A percentile compares a stretch with the other conserved stretches of the same genome.
phyloP scores from a whole-genome alignment of 2,113 vertebrate genomes.

The Plectropomus leopardus region DNA sequence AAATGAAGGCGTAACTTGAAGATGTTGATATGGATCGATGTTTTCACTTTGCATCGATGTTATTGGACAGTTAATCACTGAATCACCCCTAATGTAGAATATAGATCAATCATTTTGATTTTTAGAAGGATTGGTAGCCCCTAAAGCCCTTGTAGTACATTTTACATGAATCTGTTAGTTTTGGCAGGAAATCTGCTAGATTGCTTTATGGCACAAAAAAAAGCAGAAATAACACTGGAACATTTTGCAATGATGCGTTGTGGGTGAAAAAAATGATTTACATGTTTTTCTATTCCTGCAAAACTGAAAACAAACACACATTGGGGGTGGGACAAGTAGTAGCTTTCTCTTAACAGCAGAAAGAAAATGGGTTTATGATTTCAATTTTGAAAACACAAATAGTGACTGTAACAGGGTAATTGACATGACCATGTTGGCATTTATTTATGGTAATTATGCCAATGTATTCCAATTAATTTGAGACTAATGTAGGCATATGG shows the following conservation, averaged over 20 bases:
- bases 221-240: not conserved
- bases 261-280: not conserved
- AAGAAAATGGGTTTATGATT: not conserved
- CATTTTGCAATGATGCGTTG: not conserved
- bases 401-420: not conserved
- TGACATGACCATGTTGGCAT: not conserved
- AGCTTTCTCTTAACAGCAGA: not conserved
- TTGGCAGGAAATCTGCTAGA: not conserved
- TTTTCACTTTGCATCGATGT: too few relatives aligned
- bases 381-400: not conserved
- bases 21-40: too few relatives aligned
- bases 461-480: not conserved
- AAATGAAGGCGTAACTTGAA: too few relatives aligned
- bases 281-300: not conserved
- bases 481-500: not conserved
- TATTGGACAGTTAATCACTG: too few relatives aligned
- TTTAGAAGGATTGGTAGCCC: not conserved
- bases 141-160: not conserved
- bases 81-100: too few relatives aligned
- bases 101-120: not conserved
- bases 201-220: not conserved
- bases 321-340: not conserved
- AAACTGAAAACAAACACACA: not conserved
- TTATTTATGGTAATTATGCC: constrained; percentile 1
- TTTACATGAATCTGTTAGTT: not conserved